Conservation (phyloP, 2,888 invertebrate species). For the Agelastica alni region DNA sequence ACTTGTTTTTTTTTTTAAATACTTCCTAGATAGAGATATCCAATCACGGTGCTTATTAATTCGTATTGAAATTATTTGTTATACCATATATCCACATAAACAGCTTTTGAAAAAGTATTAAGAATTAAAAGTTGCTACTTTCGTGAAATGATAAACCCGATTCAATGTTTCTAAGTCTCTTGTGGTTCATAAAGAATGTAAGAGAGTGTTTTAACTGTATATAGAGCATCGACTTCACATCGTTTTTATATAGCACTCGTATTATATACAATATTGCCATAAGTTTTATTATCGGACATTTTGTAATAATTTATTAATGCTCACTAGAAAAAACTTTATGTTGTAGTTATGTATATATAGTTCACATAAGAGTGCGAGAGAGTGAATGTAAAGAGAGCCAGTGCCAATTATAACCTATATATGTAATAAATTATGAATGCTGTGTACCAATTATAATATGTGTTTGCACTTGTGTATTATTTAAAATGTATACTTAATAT, state of each 20-base stretch:
- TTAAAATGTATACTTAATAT: slow-evolving; percentile 52
- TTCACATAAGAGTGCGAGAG: slow-evolving; percentile 30
- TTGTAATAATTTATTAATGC: slow-evolving; percentile 35
- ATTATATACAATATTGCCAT: slow-evolving; percentile 48
- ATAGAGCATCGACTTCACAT: slow-evolving; percentile 46
- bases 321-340: slow-evolving; percentile 43
- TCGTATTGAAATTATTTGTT: no score
- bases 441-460: slow-evolving; percentile 59
- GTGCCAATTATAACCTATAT: slow-evolving; percentile 58
- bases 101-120: no score
- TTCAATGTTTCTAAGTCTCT: not conserved
- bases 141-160: no score
- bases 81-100: no score
- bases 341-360: slow-evolving; percentile 55
- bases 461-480: slow-evolving; percentile 57
- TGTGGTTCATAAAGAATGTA: slow-evolving; percentile 7
- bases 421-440: slow-evolving; percentile 57
- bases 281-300: slow-evolving; percentile 40
- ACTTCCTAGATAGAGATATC: no score
- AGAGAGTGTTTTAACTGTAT: slow-evolving; percentile 37
- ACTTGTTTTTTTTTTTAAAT: no score
- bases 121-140: no score
- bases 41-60: no score
- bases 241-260: slow-evolving; percentile 51
- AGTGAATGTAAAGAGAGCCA: slow-evolving; percentile 48